Percentiles rank a stretch among this genome's conserved stretches.
phyloP scores from a whole-genome alignment of 2,113 vertebrate genomes.

The Heloderma charlesbogerti region DNA sequence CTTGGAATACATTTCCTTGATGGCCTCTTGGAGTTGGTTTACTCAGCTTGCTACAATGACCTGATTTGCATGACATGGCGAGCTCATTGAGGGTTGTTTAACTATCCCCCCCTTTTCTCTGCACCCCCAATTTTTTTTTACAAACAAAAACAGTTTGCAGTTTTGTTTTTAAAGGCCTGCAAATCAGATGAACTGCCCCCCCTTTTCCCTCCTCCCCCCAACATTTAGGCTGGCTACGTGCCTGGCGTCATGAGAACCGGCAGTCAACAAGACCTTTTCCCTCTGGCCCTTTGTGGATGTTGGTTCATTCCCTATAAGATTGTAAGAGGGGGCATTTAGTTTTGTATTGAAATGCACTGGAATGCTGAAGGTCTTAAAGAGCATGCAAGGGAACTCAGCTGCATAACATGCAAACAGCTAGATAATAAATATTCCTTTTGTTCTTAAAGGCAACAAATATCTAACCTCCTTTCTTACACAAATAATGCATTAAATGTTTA shows the following conservation, averaged over 20 bases:
- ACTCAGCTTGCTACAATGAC: not conserved
- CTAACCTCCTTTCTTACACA: slow-evolving; percentile 28
- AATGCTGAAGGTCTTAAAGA: not conserved
- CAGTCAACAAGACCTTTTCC: slow-evolving; percentile 18
- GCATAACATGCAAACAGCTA: slow-evolving; percentile 30
- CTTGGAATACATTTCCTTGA: not conserved
- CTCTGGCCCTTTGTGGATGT: slow-evolving; percentile 9
- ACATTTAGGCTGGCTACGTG: too few species aligned
- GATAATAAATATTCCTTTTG: slow-evolving; percentile 21
- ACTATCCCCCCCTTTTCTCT: too few species aligned
- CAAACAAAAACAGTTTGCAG: too few species aligned
- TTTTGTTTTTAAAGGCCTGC: too few species aligned
- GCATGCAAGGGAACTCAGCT: not conserved
- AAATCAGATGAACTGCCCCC: too few species aligned
- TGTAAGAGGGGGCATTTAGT: not conserved
- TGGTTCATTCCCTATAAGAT: slow-evolving; percentile 27
- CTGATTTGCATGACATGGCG: not conserved
- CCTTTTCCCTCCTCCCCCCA: too few species aligned
- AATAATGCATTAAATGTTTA: slow-evolving; percentile 58
- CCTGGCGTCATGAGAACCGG: too few species aligned
- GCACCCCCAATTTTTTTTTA: too few species aligned
- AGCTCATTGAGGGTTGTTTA: too few species aligned
- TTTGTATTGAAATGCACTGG: not conserved
- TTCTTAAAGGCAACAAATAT: slow-evolving; percentile 43
- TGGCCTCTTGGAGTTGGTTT: not conserved